Conservation (phyloP, 2,113 vertebrate genomes). For the Ovis aries region ARS-UI_Ramb_v3.0 NC_056068.1:74100001-74100500, state of each 20-base stretch:
- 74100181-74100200: background rate
- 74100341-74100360: background rate
- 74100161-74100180: background rate
- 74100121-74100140: background rate
- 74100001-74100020: background rate
- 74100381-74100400: constrained; percentile 23
- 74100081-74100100: background rate
- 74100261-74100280: constrained; percentile 37
- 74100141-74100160: background rate
- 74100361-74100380: constrained; percentile 8
- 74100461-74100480: constrained; percentile 14
- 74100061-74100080: background rate
- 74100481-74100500: constrained; percentile 6
- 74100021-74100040: background rate
- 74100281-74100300: constrained; percentile 46
- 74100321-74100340: constrained; percentile 47
- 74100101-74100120: fast-evolving
- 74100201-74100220: background rate
- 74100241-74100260: constrained; percentile 2
- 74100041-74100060: background rate
- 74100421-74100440: constrained; percentile 44
- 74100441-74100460: constrained; percentile 1
- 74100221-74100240: background rate
- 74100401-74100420: constrained; percentile 32
- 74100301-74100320: constrained; percentile 57